These are phyloP conservation scores for Papilio glaucus DNA, from an alignment of 1,140 invertebrate genomes.

Conservation along the genomic window DNA sequence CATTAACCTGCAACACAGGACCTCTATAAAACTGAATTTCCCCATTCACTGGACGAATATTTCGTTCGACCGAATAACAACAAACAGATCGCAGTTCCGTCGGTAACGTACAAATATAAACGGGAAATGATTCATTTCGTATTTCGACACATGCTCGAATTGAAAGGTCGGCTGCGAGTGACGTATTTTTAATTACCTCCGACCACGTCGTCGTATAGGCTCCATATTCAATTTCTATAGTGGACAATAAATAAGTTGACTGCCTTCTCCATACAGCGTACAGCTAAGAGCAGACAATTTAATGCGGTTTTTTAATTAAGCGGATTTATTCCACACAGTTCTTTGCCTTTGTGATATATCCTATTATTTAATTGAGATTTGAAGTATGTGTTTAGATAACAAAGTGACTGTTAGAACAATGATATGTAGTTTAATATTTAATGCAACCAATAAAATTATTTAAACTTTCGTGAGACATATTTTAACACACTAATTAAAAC, in stretches of 20 bases:
- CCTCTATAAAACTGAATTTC: conserved; percentile 48
- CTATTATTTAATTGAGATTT: conserved; percentile 2
- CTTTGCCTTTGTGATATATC: conserved; percentile 36
- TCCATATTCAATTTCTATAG: conserved; percentile 79
- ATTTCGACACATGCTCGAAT: conserved; percentile 81
- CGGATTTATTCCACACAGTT: conserved; percentile 35
- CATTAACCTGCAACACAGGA: conserved; percentile 4
- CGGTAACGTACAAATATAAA: conserved; percentile 76
- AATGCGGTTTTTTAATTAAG: conserved; percentile 46
- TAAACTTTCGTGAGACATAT: too few species aligned
- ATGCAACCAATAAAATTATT: background rate
- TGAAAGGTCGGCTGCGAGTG: conserved; percentile 80
- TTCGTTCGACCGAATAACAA: conserved; percentile 60
- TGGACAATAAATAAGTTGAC: conserved; percentile 74
- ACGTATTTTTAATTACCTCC: conserved; percentile 82
- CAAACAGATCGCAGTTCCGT: conserved; percentile 58
- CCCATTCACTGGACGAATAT: conserved; percentile 48
- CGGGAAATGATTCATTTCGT: conserved; percentile 80
- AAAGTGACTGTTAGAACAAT: background rate
- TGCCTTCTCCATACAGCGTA: conserved; percentile 46
- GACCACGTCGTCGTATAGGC: conserved; percentile 67
- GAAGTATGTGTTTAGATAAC: background rate
- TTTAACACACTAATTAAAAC: too few species aligned
- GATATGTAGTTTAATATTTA: background rate
- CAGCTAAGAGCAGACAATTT: conserved; percentile 43